Conservation (phyloP, 2,113 vertebrate species). For the Microcebus tavaratra region DNA sequence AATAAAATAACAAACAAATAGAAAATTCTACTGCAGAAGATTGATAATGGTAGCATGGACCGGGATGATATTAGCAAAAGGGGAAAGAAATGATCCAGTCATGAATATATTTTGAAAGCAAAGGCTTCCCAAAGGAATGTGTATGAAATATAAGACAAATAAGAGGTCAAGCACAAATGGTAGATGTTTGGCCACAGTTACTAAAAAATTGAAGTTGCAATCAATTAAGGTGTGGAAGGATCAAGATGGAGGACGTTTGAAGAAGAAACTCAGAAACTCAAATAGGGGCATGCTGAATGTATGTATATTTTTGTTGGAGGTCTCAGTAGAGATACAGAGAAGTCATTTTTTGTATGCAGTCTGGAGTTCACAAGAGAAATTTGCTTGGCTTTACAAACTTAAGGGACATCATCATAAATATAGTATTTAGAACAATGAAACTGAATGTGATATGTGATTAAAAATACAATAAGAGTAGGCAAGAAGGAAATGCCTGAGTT, state of each 20-base stretch:
- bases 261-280: neutral
- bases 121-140: neutral
- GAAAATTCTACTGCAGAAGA: neutral
- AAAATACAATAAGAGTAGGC: neutral
- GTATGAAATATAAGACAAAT: neutral
- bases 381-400: neutral
- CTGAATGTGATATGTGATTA: neutral
- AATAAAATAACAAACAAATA: neutral
- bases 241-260: neutral
- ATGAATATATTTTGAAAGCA: neutral
- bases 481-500: neutral
- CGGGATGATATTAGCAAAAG: rapidly evolving
- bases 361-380: neutral
- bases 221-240: neutral
- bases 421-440: neutral
- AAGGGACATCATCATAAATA: neutral
- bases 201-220: neutral
- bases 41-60: neutral
- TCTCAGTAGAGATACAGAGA: neutral
- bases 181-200: neutral
- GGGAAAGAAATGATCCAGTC: neutral
- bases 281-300: too few relatives aligned
- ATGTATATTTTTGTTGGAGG: neutral
- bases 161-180: neutral
- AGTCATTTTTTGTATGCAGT: neutral